These are phyloP conservation scores for Chelidonichthys spinosus DNA, from an alignment of 2,797 vertebrate species.

Conservation along the genomic window DNA sequence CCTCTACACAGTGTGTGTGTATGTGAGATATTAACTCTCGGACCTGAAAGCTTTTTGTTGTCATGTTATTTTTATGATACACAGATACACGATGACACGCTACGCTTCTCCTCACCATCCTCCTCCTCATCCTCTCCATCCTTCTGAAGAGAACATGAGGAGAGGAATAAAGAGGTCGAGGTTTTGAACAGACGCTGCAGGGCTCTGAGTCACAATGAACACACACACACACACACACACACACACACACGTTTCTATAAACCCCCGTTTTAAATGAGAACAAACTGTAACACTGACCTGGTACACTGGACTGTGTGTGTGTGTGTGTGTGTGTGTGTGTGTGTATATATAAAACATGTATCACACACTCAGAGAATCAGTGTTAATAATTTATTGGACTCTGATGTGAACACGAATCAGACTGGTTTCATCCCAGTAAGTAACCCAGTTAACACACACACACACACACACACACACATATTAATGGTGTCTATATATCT, in stretches of 20 bases:
- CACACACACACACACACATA: constrained; percentile 14
- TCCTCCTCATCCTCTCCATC: background rate
- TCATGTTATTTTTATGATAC: constrained; percentile 2
- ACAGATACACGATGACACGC: constrained; percentile 24
- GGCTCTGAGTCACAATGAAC: constrained; percentile 56
- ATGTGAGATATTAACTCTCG: background rate
- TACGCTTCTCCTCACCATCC: background rate
- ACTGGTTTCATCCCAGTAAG: constrained; percentile 31
- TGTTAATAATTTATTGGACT: constrained; percentile 62
- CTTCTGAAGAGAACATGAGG: background rate
- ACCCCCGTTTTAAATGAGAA: constrained; percentile 53
- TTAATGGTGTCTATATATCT: background rate
- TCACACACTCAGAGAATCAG: constrained; percentile 25
- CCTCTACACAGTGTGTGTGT: background rate
- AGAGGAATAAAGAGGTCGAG: constrained; percentile 54
- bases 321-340: constrained; percentile 19
- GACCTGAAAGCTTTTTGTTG: background rate
- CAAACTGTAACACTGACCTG: constrained; percentile 55
- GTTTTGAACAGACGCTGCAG: constrained; percentile 60
- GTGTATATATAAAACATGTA: constrained; percentile 38
- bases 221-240: constrained; percentile 3
- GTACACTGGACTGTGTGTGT: constrained; percentile 14
- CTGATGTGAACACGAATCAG: constrained; percentile 50
- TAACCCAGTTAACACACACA: constrained; percentile 28
- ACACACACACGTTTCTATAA: constrained; percentile 21